A percentile compares a stretch with the other conserved stretches of the same genome.
Conservation (phyloP, 2,888 invertebrate genomes). For the Caenorhabditis sp. region DNA sequence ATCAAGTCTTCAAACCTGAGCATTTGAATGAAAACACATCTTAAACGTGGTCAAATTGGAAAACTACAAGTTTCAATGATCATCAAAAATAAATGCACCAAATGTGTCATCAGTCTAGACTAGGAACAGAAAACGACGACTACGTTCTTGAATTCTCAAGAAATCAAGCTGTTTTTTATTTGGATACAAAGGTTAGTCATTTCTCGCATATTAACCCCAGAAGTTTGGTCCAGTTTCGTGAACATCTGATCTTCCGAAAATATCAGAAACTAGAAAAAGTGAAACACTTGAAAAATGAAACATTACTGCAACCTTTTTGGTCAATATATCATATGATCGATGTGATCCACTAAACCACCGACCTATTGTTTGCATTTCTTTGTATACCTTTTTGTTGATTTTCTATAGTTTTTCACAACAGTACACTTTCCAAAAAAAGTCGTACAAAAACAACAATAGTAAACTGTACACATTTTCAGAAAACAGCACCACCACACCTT, state of each 20-base stretch:
- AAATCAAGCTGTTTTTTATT: too few species aligned
- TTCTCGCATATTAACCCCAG: too few species aligned
- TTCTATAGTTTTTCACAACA: not conserved
- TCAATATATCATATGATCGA: constrained; percentile 22
- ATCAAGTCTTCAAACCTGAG: too few species aligned
- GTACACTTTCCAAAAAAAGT: not conserved
- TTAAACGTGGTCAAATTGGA: too few species aligned
- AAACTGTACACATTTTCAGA: not conserved
- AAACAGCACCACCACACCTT: constrained; percentile 1
- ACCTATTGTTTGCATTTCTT: constrained; percentile 1
- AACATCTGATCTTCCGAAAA: not conserved
- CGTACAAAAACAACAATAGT: not conserved
- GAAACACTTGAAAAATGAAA: constrained; percentile 1
- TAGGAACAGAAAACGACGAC: too few species aligned
- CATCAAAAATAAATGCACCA: too few species aligned
- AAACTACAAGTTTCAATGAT: too few species aligned
- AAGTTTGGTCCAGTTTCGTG: too few species aligned
- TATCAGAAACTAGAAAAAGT: not conserved
- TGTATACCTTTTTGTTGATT: constrained; percentile 17
- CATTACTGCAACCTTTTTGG: constrained; percentile 18
- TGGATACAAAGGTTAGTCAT: too few species aligned
- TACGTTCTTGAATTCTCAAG: too few species aligned
- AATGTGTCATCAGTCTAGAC: too few species aligned
- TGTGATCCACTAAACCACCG: constrained; percentile 11
- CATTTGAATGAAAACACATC: too few species aligned